Conservation (phyloP, 2,888 invertebrate genomes). For the Sesamia inferens region DNA sequence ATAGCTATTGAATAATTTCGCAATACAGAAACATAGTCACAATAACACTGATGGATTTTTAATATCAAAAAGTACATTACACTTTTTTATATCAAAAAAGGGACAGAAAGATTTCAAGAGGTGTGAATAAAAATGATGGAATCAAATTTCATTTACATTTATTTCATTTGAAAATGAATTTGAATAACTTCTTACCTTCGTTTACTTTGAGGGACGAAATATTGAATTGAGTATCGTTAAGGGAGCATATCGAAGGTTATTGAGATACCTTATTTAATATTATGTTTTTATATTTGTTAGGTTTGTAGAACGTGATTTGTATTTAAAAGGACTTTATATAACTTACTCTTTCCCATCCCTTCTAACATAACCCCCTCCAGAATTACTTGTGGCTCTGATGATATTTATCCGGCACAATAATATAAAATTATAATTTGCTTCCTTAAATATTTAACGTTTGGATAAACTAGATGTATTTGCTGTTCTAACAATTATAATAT, state of each 20-base stretch:
- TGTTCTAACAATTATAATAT: too few species aligned
- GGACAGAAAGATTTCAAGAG: slow-evolving; percentile 47
- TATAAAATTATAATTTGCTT: too few species aligned
- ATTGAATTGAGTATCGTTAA: slow-evolving; percentile 43
- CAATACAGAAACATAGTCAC: slow-evolving; percentile 1
- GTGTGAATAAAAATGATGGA: slow-evolving; percentile 57
- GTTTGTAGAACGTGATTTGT: neutral
- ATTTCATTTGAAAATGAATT: slow-evolving; percentile 57
- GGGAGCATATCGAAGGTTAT: slow-evolving; percentile 14
- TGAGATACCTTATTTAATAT: slow-evolving; percentile 3
- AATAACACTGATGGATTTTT: slow-evolving; percentile 14
- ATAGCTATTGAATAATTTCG: neutral
- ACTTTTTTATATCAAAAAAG: slow-evolving; percentile 32
- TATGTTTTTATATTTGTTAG: slow-evolving; percentile 11
- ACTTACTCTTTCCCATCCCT: neutral
- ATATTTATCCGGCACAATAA: too few species aligned
- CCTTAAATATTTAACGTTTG: too few species aligned
- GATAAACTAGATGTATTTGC: too few species aligned
- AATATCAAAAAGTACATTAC: slow-evolving; percentile 25
- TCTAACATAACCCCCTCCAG: too few species aligned
- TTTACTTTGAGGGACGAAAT: slow-evolving; percentile 24
- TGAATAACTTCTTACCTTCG: slow-evolving; percentile 40
- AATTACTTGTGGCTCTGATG: too few species aligned
- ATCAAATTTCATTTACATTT: slow-evolving; percentile 61
- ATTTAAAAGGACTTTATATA: neutral